These are phyloP conservation scores for Pterocles gutturalis DNA, from an alignment of 2,113 vertebrate genomes.

Conservation along the genomic window DNA sequence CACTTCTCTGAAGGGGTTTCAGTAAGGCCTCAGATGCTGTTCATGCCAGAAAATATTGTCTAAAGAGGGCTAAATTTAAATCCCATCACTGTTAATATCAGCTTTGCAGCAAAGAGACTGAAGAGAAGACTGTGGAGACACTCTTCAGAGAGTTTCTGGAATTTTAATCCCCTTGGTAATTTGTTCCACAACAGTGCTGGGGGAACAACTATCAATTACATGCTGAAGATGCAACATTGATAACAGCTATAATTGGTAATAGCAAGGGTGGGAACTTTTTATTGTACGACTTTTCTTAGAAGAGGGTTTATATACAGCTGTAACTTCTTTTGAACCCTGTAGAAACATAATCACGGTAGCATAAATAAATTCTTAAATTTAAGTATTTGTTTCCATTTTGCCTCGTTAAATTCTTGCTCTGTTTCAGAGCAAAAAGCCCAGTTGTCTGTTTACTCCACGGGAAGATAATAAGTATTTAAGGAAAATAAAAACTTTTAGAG, in stretches of 20 bases:
- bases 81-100: background rate
- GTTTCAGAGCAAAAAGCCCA: background rate
- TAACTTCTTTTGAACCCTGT: constrained; percentile 24
- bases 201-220: constrained; percentile 47
- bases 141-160: constrained; percentile 8
- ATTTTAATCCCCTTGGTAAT: constrained; percentile 54
- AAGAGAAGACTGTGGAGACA: background rate
- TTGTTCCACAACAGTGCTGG: background rate
- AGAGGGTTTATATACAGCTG: background rate
- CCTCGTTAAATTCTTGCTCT: background rate
- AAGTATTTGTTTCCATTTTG: constrained; percentile 7
- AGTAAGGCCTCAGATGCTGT: background rate
- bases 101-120: background rate
- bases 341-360: constrained; percentile 3
- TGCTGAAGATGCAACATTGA: background rate
- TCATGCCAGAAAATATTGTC: constrained; percentile 18
- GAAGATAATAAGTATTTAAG: background rate
- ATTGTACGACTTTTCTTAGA: constrained; percentile 12
- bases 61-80: constrained; percentile 26
- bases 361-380: constrained; percentile 35
- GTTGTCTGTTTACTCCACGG: background rate
- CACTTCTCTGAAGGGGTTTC: constrained; percentile 23
- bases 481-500: background rate
- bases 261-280: background rate
- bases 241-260: constrained; percentile 8